Conservation (phyloP, 2,113 vertebrate species). For the Poeciliopsis prolifica region DNA sequence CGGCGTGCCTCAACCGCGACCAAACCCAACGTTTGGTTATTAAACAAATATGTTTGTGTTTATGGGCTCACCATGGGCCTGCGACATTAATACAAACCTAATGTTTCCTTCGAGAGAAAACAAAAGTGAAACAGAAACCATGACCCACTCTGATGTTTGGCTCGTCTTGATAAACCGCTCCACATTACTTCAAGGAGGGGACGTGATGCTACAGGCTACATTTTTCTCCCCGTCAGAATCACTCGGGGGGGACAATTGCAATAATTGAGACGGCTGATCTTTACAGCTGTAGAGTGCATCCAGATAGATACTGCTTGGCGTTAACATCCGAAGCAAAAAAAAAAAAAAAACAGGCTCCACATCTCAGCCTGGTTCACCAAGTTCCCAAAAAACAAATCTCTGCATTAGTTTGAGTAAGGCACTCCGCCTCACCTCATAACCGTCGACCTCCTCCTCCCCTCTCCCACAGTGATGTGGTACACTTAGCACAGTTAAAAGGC, state of each 20-base stretch:
- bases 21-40: conserved; percentile 18
- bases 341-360: conserved; percentile 26
- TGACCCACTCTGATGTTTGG: conserved; percentile 31
- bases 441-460: conserved; percentile 51
- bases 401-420: conserved; percentile 78
- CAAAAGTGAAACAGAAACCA: conserved; percentile 38
- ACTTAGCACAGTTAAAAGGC: conserved; percentile 80
- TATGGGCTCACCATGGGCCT: conserved; percentile 5
- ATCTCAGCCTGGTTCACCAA: conserved; percentile 39
- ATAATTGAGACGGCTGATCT: conserved; percentile 47
- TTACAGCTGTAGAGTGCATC: conserved; percentile 64
- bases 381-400: conserved; percentile 52
- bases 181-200: conserved; percentile 40
- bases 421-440: conserved; percentile 72
- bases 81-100: conserved; percentile 12
- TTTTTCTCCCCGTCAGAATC: conserved; percentile 44
- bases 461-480: conserved; percentile 83
- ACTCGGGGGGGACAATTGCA: conserved; percentile 31
- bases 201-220: conserved; percentile 68
- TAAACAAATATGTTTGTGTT: conserved; percentile 24
- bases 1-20: conserved; percentile 39
- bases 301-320: conserved; percentile 48
- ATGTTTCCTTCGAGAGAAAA: conserved; percentile 15
- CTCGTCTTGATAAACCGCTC: conserved; percentile 36
- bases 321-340: conserved; percentile 32